Evolutionary conservation across 2,797 vertebrate species (phyloP).

Genomic region (Sebastolobus altivelis): DNA sequence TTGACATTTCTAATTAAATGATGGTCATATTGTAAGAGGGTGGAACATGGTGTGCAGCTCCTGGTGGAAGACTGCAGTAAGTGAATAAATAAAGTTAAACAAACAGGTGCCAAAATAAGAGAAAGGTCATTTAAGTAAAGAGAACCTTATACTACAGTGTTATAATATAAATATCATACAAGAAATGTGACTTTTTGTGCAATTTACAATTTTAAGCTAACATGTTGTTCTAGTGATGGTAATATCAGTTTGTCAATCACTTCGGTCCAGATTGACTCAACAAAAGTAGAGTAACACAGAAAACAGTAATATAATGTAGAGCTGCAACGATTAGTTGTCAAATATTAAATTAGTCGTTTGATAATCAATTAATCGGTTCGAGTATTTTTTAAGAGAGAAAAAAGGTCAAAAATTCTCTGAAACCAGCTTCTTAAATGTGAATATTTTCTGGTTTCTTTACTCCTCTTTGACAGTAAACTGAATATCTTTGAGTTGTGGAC

Average conservation of each 20-base stretch:
- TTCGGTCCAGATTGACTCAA: background rate
- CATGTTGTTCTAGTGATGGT: background rate
- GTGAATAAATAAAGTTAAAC: background rate
- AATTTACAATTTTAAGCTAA: background rate
- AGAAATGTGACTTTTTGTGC: background rate
- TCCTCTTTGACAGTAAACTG: too few species aligned
- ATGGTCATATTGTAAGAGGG: constrained; percentile 7
- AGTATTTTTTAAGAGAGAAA: too few species aligned
- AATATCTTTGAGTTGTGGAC: too few species aligned
- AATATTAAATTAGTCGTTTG: too few species aligned
- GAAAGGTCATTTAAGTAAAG: background rate
- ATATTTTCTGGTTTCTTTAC: too few species aligned
- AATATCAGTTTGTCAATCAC: background rate
- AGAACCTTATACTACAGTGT: background rate
- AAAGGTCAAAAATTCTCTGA: too few species aligned
- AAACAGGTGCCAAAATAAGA: background rate
- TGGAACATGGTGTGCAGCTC: background rate
- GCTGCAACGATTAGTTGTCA: too few species aligned
- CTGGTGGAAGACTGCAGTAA: background rate
- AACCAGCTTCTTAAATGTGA: too few species aligned
- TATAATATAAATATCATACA: background rate
- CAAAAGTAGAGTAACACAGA: background rate
- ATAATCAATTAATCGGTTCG: too few species aligned
- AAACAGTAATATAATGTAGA: background rate
- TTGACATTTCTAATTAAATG: constrained; percentile 22